Percentiles rank a stretch among this genome's conserved stretches.
These are phyloP conservation scores for Tenthredo livida DNA, from an alignment of 2,888 invertebrate species.

Conservation along the genomic window DNA sequence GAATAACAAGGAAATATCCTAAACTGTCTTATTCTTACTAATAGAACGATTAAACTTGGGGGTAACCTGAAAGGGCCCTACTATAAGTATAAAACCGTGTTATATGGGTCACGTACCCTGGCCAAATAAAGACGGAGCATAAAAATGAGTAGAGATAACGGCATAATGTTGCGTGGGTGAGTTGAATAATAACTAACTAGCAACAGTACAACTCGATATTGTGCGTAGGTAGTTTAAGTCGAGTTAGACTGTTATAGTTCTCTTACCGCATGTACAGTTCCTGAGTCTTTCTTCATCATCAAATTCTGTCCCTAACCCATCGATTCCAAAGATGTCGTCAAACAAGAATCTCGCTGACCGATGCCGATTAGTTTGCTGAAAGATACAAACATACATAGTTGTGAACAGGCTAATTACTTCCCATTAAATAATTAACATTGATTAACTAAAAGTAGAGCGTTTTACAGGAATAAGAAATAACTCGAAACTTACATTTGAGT, in stretches of 20 bases:
- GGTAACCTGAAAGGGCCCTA: background rate
- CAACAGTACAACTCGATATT: conserved; percentile 29
- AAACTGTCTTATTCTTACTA: background rate
- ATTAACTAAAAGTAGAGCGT: background rate
- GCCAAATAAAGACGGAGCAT: background rate
- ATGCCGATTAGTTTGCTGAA: conserved; percentile 73
- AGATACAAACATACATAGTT: conserved; percentile 16
- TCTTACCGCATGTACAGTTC: conserved; percentile 88
- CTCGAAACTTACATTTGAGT: background rate
- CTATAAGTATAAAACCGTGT: background rate
- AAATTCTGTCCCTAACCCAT: conserved; percentile 68
- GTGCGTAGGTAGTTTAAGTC: conserved; percentile 22
- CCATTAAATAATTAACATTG: background rate
- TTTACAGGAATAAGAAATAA: background rate
- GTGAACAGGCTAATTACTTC: background rate
- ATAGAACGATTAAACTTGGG: background rate
- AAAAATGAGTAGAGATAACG: background rate
- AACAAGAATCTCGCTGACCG: conserved; percentile 86
- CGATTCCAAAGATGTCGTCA: conserved; percentile 86
- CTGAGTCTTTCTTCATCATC: conserved; percentile 80
- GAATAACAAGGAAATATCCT: background rate
- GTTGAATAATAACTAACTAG: background rate
- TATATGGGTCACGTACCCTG: background rate
- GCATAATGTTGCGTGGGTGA: background rate
- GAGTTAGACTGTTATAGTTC: conserved; percentile 34